Percentiles rank a stretch among this genome's conserved stretches.
These are phyloP conservation scores for Caenorhabditis tropicalis DNA, from an alignment of 1,140 invertebrate species.

Conservation along the genomic window DNA sequence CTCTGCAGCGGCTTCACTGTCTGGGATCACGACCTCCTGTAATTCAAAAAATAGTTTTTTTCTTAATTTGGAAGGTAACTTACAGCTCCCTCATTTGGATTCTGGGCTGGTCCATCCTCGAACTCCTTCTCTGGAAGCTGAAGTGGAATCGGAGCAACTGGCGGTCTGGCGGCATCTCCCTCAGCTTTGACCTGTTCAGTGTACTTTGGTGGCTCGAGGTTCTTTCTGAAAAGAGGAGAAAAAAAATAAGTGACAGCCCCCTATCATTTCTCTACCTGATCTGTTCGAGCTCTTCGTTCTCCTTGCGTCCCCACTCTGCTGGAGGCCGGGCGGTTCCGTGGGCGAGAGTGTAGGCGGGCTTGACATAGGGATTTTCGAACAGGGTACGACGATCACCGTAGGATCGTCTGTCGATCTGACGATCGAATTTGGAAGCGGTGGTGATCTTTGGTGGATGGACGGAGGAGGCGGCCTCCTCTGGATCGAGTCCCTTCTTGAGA, in stretches of 20 bases:
- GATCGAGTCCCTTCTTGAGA: conserved; percentile 92
- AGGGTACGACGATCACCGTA: conserved; percentile 95
- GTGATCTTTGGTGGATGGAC: conserved; percentile 85
- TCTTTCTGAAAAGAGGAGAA: conserved; percentile 51
- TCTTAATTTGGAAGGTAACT: not conserved
- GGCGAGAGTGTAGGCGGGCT: conserved; percentile 54
- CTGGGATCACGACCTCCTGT: conserved; percentile 32
- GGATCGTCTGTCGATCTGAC: conserved; percentile 88
- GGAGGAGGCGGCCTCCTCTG: conserved; percentile 76
- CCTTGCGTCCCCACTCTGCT: conserved; percentile 63
- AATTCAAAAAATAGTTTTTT: not conserved
- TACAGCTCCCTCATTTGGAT: conserved; percentile 30
- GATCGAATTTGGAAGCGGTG: conserved; percentile 97
- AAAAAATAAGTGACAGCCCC: no score
- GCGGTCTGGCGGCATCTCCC: conserved; percentile 74
- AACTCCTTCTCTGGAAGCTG: conserved; percentile 55
- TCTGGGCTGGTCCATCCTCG: conserved; percentile 41
- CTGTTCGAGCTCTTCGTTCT: conserved; percentile 67
- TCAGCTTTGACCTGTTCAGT: conserved; percentile 66
- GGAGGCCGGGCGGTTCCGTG: conserved; percentile 60
- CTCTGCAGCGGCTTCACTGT: conserved; percentile 46
- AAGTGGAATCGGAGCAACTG: conserved; percentile 55
- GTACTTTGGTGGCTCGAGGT: conserved; percentile 67
- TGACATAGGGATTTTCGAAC: conserved; percentile 80
- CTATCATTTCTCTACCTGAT: conserved; percentile 13